Base-by-base conservation (phyloP, 1,140 invertebrate genomes). In the Camponotus pennsylvanicus region DNA sequence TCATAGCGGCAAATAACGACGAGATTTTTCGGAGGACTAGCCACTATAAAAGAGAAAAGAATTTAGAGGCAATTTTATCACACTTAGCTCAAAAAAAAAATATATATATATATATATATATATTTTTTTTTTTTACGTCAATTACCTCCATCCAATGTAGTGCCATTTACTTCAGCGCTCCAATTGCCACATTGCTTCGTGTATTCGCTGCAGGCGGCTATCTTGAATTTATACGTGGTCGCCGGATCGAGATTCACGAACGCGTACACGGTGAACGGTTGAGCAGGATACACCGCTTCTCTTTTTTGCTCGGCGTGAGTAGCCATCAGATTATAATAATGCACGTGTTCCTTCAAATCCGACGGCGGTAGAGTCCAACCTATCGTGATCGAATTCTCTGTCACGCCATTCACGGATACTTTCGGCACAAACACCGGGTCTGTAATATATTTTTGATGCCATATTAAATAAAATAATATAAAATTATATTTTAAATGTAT, bases 341-440 rank as follows among this genome's bases (percentile, higher is more conserved):
- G 97, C 77, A 98, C 96, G 91, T 97, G 96, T 85, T 97, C 96
- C 37, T 96, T 95, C 40, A 98, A 95, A 87, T 97, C 95, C 7
- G 95, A 92, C 0, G 97, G 96, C 3, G 97, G 97, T 1, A 96
- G 94, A 64, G 95, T 96, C 97, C 97, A 98, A 0, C 97, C 97
- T 78, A 98, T 97, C 0, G 97, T 98, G 45, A 98, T 97, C 0
- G 97, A 97, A 34, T 96, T 97, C 1, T 97, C 96, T 0, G 97
- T 97, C 80, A 97, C 97, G 0, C 97, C 98, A 85, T 97, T 98
- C 0, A 98, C 96, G 42, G 96, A 96, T 40, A 98, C 96, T 91
- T 97, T 97, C 8, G 98, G 98, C 64, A 97, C 95, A 92, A 98
- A 98, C 70, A 96, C 95, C 0, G 97, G 97, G 96, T 98, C 97